Evolutionary conservation across 2,113 vertebrate species (phyloP).

Genomic region (Chionis minor): DNA sequence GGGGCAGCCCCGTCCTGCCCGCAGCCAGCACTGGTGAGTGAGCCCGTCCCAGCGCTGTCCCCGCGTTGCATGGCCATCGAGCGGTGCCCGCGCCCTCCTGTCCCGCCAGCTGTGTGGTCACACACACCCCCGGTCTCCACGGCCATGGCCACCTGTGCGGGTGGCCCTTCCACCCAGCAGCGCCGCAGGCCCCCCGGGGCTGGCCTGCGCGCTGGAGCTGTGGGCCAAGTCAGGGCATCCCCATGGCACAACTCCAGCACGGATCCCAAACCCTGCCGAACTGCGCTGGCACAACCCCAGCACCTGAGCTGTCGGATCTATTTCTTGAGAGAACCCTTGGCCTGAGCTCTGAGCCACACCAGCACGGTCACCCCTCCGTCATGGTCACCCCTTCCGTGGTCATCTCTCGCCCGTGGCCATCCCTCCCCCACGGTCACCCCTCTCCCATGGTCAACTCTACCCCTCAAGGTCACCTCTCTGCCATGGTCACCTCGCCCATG

Average conservation of each 20-base stretch:
- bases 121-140: background rate
- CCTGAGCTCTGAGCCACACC: background rate
- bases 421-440: background rate
- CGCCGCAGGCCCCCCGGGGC: background rate
- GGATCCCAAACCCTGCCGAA: background rate
- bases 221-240: background rate
- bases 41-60: background rate
- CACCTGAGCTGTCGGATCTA: background rate
- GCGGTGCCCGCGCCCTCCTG: background rate
- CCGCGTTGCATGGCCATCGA: background rate
- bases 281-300: background rate
- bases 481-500: too few species aligned
- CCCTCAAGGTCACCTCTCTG: too few species aligned
- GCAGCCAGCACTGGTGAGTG: constrained; percentile 39
- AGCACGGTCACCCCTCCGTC: background rate
- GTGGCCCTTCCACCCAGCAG: background rate
- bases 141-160: background rate
- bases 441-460: too few species aligned
- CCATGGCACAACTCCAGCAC: background rate
- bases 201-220: background rate
- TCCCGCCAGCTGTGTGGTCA: background rate
- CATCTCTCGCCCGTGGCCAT: too few species aligned
- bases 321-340: background rate
- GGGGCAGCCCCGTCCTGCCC: constrained; percentile 1
- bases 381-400: too few species aligned